Percentiles rank a stretch among this genome's conserved stretches.
These are phyloP conservation scores for Chloropsis hardwickii DNA, from an alignment of 2,113 vertebrate genomes.

Conservation along the genomic window DNA sequence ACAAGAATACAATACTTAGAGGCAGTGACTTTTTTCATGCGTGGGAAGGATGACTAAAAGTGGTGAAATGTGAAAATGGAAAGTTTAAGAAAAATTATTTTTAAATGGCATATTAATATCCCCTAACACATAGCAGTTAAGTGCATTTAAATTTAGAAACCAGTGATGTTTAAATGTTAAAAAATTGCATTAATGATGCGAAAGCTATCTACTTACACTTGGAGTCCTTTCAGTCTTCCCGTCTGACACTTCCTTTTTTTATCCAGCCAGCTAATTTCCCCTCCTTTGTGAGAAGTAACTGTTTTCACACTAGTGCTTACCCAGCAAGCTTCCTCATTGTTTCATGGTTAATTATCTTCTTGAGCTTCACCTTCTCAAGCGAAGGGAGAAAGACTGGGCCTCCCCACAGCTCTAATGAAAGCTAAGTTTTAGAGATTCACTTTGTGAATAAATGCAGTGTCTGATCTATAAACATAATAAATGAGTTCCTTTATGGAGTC, in stretches of 20 bases:
- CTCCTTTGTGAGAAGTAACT: constrained; percentile 82
- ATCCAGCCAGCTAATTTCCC: constrained; percentile 82
- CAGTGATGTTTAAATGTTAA: constrained; percentile 75
- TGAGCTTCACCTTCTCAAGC: constrained; percentile 74
- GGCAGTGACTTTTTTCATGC: constrained; percentile 31
- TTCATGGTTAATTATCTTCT: constrained; percentile 82
- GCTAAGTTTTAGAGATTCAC: constrained; percentile 66
- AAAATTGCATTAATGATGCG: constrained; percentile 77
- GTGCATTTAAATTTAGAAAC: constrained; percentile 73
- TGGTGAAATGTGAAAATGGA: constrained; percentile 50
- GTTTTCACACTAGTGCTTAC: constrained; percentile 82
- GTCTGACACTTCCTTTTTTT: constrained; percentile 80
- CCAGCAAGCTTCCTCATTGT: constrained; percentile 80
- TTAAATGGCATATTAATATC: constrained; percentile 66
- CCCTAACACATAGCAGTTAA: constrained; percentile 65
- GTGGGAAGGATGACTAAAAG: constrained; percentile 39
- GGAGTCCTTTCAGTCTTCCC: constrained; percentile 78
- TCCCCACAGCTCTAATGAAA: constrained; percentile 72
- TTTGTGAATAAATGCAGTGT: constrained; percentile 70
- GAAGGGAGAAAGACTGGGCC: constrained; percentile 43
- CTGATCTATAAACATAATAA: constrained; percentile 73
- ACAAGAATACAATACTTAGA: constrained; percentile 45
- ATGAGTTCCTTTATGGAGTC: constrained; percentile 73
- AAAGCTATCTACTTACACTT: constrained; percentile 74
- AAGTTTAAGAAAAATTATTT: constrained; percentile 72